A percentile compares a stretch with the other conserved stretches of the same genome.
These are phyloP conservation scores for Diaprepes abbreviatus DNA, from an alignment of 2,888 invertebrate genomes.

Conservation along the genomic window DNA sequence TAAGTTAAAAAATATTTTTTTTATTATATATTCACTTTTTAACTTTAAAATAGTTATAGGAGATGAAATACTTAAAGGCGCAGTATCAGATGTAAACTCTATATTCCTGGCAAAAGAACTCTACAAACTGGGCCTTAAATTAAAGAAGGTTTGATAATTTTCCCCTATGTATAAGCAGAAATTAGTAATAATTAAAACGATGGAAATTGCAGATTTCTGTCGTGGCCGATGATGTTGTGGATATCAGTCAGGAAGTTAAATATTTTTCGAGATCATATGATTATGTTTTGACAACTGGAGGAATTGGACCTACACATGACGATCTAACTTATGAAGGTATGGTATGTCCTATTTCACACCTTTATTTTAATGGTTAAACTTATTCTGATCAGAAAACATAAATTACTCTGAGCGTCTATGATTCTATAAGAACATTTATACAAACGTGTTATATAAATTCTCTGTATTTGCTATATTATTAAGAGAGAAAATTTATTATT, in stretches of 20 bases:
- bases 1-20: constrained; percentile 39
- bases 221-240: constrained; percentile 75
- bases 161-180: not conserved
- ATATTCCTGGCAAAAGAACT: constrained; percentile 74
- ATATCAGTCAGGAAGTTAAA: constrained; percentile 75
- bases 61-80: constrained; percentile 83
- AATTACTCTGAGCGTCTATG: too few relatives aligned
- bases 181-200: constrained; percentile 23
- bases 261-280: constrained; percentile 73
- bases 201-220: constrained; percentile 71
- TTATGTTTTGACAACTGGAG: constrained; percentile 82
- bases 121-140: constrained; percentile 75
- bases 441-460: too few relatives aligned
- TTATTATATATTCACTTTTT: not conserved
- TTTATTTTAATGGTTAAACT: too few relatives aligned
- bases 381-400: too few relatives aligned
- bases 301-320: constrained; percentile 85
- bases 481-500: too few relatives aligned
- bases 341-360: too few relatives aligned
- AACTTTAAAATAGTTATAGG: constrained; percentile 74
- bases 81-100: constrained; percentile 79
- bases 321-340: constrained; percentile 80
- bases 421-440: too few relatives aligned
- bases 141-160: constrained; percentile 68
- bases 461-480: too few relatives aligned